Evolutionary conservation across 2,797 vertebrate genomes (phyloP).

Genomic region (Platalea minor): DNA sequence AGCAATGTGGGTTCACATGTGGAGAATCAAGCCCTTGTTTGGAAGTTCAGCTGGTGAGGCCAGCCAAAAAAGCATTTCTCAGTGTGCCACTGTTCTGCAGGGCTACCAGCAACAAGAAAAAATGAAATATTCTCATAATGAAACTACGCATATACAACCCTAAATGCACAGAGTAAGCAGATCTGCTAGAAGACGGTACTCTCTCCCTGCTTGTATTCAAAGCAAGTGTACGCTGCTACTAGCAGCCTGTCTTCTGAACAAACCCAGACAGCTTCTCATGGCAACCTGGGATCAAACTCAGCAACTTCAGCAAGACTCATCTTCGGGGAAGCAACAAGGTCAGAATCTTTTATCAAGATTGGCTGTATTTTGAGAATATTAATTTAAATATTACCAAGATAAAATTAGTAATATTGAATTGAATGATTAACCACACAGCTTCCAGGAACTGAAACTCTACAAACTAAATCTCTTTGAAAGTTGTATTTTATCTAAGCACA

Average conservation of each 20-base stretch:
- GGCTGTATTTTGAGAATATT: not conserved
- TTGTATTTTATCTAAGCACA: not conserved
- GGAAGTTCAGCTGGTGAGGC: not conserved
- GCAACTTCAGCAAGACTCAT: slow-evolving; percentile 15
- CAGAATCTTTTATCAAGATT: slow-evolving; percentile 29
- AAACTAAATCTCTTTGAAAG: slow-evolving; percentile 11
- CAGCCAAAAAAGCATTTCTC: not conserved
- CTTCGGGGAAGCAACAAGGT: not conserved
- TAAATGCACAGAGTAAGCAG: not conserved
- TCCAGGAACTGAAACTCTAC: slow-evolving; percentile 15
- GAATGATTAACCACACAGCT: slow-evolving; percentile 1
- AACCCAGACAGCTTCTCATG: not conserved
- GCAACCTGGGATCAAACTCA: not conserved
- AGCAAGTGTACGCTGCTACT: not conserved
- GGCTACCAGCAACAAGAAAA: not conserved
- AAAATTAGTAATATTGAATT: slow-evolving; percentile 35
- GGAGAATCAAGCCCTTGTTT: not conserved
- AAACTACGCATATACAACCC: not conserved
- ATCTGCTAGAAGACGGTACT: not conserved
- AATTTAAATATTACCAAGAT: slow-evolving; percentile 35
- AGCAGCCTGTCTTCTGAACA: not conserved
- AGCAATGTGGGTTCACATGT: not conserved
- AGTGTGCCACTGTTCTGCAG: not conserved
- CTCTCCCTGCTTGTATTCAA: not conserved
- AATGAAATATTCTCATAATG: not conserved